phyloP scores from a whole-genome alignment of 2,888 invertebrate species.

The Tryphoninae sp. region DNA sequence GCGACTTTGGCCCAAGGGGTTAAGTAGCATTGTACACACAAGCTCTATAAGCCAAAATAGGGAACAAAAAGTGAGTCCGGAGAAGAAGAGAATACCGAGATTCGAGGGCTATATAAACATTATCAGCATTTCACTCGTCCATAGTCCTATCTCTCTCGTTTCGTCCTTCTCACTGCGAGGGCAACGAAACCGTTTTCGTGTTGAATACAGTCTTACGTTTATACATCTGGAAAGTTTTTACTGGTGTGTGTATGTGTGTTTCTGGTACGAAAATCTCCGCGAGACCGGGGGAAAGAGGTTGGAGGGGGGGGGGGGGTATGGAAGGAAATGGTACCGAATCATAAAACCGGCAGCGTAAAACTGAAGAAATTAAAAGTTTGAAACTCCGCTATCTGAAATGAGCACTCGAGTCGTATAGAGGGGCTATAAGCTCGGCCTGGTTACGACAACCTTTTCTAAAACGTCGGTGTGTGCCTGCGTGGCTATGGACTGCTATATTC shows the following conservation, averaged over 20 bases:
- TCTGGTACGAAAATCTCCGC: slow-evolving; percentile 30
- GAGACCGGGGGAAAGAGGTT: slow-evolving; percentile 20
- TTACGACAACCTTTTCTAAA: slow-evolving; percentile 46
- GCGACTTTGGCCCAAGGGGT: slow-evolving; percentile 8
- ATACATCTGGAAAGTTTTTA: background rate
- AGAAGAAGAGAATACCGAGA: slow-evolving; percentile 32
- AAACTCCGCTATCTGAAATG: slow-evolving; percentile 74
- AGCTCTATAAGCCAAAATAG: background rate
- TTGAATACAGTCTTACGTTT: slow-evolving; percentile 9
- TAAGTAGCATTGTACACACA: slow-evolving; percentile 25
- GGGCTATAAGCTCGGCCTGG: slow-evolving; percentile 31
- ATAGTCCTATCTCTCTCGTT: slow-evolving; percentile 9
- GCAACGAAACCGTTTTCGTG: slow-evolving; percentile 45
- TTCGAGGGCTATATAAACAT: slow-evolving; percentile 37
- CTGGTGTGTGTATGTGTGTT: slow-evolving; percentile 6
- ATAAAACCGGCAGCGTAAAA: slow-evolving; percentile 74
- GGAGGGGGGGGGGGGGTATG: background rate
- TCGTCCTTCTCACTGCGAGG: slow-evolving; percentile 11
- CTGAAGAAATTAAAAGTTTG: slow-evolving; percentile 76
- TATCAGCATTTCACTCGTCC: slow-evolving; percentile 53
- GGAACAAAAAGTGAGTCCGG: slow-evolving; percentile 19
- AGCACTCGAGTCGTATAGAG: slow-evolving; percentile 69
- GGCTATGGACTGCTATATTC: background rate
- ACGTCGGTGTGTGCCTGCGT: slow-evolving; percentile 21
- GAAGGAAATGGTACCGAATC: slow-evolving; percentile 59